Base-by-base conservation (phyloP, 30 jellyfish, hydroid and myxozoan species). In the Turritopsis rubra region DNA sequence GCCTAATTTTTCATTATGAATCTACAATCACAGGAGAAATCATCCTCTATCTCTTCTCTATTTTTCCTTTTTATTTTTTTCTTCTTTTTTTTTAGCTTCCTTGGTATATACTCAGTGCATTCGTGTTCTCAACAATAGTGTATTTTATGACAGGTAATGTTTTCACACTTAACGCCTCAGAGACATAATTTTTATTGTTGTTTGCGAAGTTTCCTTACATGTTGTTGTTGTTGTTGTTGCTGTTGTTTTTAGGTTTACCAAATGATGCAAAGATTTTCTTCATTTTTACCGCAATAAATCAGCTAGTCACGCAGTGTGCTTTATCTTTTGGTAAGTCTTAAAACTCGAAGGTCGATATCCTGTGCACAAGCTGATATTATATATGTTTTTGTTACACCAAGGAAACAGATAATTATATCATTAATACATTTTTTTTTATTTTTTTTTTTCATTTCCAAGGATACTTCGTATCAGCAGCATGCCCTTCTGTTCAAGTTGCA, bases 401-500 rank as follows among this genome's bases (percentile, higher is more conserved):
- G n/a, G n/a, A n/a, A n/a, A n/a, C n/a, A n/a, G n/a, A n/a, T n/a
- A n/a, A n/a, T n/a, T n/a, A n/a, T n/a, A n/a, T n/a, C n/a, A n/a
- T n/a, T n/a, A n/a, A n/a, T n/a, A n/a, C n/a, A n/a, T n/a, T n/a
- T n/a, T n/a, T n/a, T 23, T 68, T 68, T 5, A 21, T 68, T 8
- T 74, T 22, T 9, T 19, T 74, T 21, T 22, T 74, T 84, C 70
- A 1, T 1, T 29, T 82, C 83, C 7, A 52, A 94, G 99, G 97
- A 17, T 94, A 94, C 85, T 83, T 94, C 26, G 81, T 94, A 18
- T 94, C 99, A 18, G 90, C 99, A 0, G 22, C 87, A 21, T 86
- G 97, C n/a, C 99, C 99, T 23, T 26, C 96, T 1, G 96, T 94
- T 20, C 97, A 89, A 86, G 95, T 94, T 79, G 99, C 99, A 21